Conservation (phyloP, 1,140 invertebrate species). For the Thalassaphorura encarpata region DNA sequence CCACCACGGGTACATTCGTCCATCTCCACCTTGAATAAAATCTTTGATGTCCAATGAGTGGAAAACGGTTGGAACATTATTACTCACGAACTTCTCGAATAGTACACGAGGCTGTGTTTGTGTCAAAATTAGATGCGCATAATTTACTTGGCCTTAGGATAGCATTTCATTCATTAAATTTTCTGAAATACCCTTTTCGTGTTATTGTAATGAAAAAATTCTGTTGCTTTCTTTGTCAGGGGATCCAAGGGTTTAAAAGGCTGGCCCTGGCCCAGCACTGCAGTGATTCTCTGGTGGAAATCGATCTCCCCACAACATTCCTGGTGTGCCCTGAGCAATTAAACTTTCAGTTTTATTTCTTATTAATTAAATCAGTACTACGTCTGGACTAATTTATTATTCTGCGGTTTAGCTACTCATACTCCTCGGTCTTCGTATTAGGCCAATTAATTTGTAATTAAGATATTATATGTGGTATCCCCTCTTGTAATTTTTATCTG, state of each 20-base stretch:
- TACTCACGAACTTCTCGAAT: conserved; percentile 20
- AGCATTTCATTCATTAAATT: not conserved
- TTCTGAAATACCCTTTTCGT: not conserved
- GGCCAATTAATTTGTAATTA: too few species aligned
- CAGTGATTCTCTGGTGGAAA: not conserved
- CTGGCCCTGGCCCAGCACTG: conserved; percentile 10
- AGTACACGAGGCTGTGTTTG: conserved; percentile 13
- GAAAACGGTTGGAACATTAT: conserved; percentile 17
- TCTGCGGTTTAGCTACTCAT: too few species aligned
- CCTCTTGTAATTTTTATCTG: too few species aligned
- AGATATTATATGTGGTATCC: too few species aligned
- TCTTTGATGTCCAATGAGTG: conserved; percentile 22
- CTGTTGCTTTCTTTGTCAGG: not conserved
- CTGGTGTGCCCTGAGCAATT: conserved; percentile 7
- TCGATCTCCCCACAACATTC: not conserved
- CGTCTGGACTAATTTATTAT: too few species aligned
- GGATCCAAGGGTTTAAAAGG: conserved; percentile 7
- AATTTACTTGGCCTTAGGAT: not conserved
- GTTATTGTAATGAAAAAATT: not conserved
- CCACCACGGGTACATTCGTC: conserved; percentile 25
- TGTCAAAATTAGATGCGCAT: not conserved
- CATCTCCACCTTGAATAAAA: conserved; percentile 20
- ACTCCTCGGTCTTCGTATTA: too few species aligned
- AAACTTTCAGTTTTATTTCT: not conserved
- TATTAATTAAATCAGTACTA: too few species aligned